Evolutionary conservation across 1,140 invertebrate genomes (phyloP).

Genomic region (Gryllus bimaculatus): DNA sequence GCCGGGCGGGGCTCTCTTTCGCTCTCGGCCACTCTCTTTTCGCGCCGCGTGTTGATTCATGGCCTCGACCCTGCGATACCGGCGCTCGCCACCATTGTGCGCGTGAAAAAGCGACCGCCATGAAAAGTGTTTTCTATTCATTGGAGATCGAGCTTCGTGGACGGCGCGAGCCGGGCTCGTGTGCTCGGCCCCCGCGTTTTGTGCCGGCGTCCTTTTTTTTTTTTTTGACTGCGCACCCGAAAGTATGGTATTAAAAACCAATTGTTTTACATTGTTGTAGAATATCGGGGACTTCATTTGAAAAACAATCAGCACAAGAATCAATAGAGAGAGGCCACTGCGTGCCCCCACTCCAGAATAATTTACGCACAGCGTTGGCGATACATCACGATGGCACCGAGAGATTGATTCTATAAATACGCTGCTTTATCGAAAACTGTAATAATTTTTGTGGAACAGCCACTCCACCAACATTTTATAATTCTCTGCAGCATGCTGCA

Average conservation of each 20-base stretch:
- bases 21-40: neutral
- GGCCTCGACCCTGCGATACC: neutral
- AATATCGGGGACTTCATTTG: neutral
- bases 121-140: constrained; percentile 5
- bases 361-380: neutral
- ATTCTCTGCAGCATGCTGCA: neutral
- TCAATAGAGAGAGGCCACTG: neutral
- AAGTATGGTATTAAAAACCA: constrained; percentile 5
- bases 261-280: constrained; percentile 5
- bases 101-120: neutral
- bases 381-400: neutral
- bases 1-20: neutral
- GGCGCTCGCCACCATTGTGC: neutral
- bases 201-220: neutral
- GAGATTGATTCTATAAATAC: constrained; percentile 1
- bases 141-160: neutral
- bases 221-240: neutral
- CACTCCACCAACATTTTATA: neutral
- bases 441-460: neutral
- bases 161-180: neutral
- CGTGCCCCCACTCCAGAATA: neutral
- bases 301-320: constrained; percentile 1
- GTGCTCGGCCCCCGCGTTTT: neutral
- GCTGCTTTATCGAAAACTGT: constrained; percentile 4
- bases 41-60: neutral